Conservation (phyloP, 2,797 vertebrate species). For the Propithecus perrieri region DNA sequence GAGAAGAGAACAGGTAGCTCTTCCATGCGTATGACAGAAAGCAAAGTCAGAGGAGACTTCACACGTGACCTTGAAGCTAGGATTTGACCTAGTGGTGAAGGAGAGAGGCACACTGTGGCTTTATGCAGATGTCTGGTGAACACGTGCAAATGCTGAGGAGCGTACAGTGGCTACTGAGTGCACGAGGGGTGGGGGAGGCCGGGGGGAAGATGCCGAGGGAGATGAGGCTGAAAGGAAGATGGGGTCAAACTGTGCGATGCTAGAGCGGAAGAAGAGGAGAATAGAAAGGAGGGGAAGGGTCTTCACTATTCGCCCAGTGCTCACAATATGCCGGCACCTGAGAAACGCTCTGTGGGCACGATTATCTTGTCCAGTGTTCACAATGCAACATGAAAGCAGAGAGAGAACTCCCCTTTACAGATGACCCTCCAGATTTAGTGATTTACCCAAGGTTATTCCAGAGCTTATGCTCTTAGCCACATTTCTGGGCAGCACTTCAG, state of each 20-base stretch:
- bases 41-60: neutral
- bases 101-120: neutral
- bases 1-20: neutral
- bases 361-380: fast-evolving
- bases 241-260: neutral
- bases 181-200: too few relatives aligned
- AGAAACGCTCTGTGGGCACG: fast-evolving
- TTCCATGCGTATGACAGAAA: neutral
- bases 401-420: neutral
- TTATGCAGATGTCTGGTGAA: neutral
- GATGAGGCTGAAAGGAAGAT: neutral
- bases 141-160: neutral
- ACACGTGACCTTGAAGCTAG: neutral
- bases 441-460: neutral
- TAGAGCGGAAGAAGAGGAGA: neutral
- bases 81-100: neutral
- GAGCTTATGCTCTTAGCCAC: neutral
- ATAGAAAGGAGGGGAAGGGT: neutral
- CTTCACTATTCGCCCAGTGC: neutral
- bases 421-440: neutral
- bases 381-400: fast-evolving
- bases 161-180: neutral
- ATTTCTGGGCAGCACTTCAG: neutral
- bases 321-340: neutral
- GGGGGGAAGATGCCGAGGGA: neutral